Base-by-base conservation (phyloP, 2,797 vertebrate genomes). In the Salmo trutta region DNA sequence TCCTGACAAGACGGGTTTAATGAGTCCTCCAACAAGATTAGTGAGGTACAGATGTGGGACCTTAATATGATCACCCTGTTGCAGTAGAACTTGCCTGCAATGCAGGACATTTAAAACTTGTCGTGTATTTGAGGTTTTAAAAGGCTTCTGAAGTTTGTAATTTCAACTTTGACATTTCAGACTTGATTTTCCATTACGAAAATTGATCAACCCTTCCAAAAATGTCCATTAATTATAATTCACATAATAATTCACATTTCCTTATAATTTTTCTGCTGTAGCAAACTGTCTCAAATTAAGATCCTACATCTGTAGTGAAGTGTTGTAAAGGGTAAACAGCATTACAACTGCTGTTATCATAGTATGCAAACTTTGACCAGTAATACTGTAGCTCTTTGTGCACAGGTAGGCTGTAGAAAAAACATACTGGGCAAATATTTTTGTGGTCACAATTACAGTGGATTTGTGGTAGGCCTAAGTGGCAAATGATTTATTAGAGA, bases 311-410 rank as follows among this genome's bases (percentile, higher is more conserved):
- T 47, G 10, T 47, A 56, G 29, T 33, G 29, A 56, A 70, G 67
- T 4, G 67, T 19, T 70, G 67, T 70, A 19, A 41, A 70, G 27
- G 5, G 19, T 54, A 19, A 54, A 56, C 47, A 52, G 14, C 70
- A n/a, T 56, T 31, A 54, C 51, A n/a, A 73, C 27, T 29, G 71
- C 16, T 29, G 52, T 53, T 73, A 33, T 54, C 52, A 31, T 31
- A 21, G n/a, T 62, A 19, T 29, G 27, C 52, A 56, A 73, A 73
- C 71, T 56, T 73, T 73, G 52, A 56, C 52, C 71, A 17, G 52
- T 19, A 73, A 54, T 16, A 54, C 7, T 7, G 24, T 29, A 3
- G 6, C 51, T 47, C 12, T 71, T 19, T 41, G 15, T 27, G 70
- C 71, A 17, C 27, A 24, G 71, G 21, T 14, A 0, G 51, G 52